Base-by-base conservation (phyloP, 2,888 invertebrate species). In the Gymnoscelis rufifasciata region DNA sequence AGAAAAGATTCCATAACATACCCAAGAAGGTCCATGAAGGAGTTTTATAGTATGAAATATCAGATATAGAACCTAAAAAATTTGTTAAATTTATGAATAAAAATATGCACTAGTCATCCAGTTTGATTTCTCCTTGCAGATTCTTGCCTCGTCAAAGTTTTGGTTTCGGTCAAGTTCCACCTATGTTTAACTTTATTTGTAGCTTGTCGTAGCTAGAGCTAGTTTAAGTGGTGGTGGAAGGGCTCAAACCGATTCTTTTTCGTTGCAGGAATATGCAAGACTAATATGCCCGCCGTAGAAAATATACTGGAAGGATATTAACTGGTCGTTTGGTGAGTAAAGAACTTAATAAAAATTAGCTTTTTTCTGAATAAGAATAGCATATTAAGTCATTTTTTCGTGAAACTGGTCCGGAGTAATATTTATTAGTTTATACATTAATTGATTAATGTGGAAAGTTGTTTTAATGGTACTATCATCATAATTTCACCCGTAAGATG, bases 141-240 rank as follows among this genome's bases (percentile, higher is more conserved):
- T 29, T 38, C 38, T 29, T 40, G 41, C 10, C 63, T 61, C 61
- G 54, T 56, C 43, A 66, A 77, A 71, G 66, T 62, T 69, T 78
- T 76, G 78, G 71, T 79, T 80, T 83, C 83, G 79, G 82, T 83
- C 79, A 73, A 71, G 65, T 73, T 83, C 81, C 83, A 82, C 80
- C 73, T 62, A 2, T 2, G 3, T 53, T 40, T 56, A 60, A 57
- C 50, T 56, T 43, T 47, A 52, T 50, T 56, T 56, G 56, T 60
- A 55, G 35, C 47, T 52, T 57, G 52, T 45, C 11, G 15, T 35
- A 35, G 35, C 10, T 35, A 6, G 5, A 11, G 10, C 43, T 57
- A 45, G 51, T 49, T 52, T 68, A 59, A 60, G 54, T 56, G 46
- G 55, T 47, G 79, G 81, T 83, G 83, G 83, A 77, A 69, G 46